Percentiles rank a stretch among this genome's conserved stretches.
These are phyloP conservation scores for Clarias laeviceps DNA, from an alignment of 2,797 vertebrate genomes.

Conservation along the genomic window DNA sequence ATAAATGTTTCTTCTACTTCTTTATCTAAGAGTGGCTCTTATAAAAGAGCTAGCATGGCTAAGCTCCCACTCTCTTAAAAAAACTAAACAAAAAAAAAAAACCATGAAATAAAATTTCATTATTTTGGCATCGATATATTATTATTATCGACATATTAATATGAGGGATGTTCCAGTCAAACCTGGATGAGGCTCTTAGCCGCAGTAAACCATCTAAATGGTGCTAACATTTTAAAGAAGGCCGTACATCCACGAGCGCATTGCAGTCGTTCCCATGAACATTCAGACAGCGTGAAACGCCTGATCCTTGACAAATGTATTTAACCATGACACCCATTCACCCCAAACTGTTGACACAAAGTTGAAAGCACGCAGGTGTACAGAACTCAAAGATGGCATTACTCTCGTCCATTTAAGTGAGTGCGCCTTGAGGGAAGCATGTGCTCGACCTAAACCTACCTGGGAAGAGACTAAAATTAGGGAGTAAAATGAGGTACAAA, in stretches of 20 bases:
- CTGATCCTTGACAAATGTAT: too few relatives aligned
- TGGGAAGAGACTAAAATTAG: slow-evolving; percentile 16
- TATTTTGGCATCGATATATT: neutral
- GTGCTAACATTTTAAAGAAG: too few relatives aligned
- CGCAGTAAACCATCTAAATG: too few relatives aligned
- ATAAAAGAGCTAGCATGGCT: neutral
- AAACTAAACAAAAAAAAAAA: neutral
- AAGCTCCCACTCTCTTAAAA: neutral
- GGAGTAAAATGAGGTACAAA: slow-evolving; percentile 29
- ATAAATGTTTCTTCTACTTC: too few relatives aligned
- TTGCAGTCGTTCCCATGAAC: too few relatives aligned
- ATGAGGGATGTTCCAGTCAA: too few relatives aligned
- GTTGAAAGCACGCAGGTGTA: neutral
- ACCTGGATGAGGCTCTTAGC: too few relatives aligned
- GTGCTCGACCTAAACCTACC: neutral
- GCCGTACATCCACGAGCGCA: too few relatives aligned
- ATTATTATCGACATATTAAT: neutral
- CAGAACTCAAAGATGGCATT: neutral
- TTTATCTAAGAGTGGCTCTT: too few relatives aligned
- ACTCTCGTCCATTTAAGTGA: neutral
- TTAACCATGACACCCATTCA: neutral
- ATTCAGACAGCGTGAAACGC: too few relatives aligned
- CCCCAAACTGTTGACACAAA: neutral
- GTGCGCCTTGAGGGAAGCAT: neutral
- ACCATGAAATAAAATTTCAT: neutral